Base-by-base conservation (phyloP, 2,113 vertebrate genomes). In the Pimephales promelas region DNA sequence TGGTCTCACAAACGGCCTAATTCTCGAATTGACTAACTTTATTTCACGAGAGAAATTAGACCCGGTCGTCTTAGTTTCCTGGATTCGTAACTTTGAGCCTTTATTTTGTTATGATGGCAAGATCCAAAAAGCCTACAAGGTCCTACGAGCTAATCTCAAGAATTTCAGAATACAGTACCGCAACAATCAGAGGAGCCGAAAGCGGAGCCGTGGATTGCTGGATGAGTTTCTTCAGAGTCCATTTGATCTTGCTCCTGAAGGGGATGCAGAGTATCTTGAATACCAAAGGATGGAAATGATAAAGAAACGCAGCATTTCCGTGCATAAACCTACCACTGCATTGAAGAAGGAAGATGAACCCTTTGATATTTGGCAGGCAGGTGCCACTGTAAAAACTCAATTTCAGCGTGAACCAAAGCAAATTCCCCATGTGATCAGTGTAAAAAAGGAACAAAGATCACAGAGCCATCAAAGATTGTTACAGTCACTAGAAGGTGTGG, bases 1-100 rank as follows among this genome's bases (percentile, higher is more conserved):
- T 0, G 92, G 93, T 56, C 90, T 95, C 54, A 94, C 94, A 5
- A 95, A 95, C 24, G 93, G 92, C 16, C 86, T 95, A 40, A 90
- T 95, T 74, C 83, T 95, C 0, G 94, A 95, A 87, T 77, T 95
- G 76, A 91, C 71, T 62, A 92, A 91, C 79, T 95, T 95, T 71
- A 84, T 90, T 11, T 20, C 76, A 54, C 88, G 92, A 79, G 94
- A 95, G 82, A 92, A 92, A 83, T 83, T 95, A 52, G 90, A 94
- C 0, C 91, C 91, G 3, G 36, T 93, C 0, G 74, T 93, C 62
- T 74, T 95, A 8, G 90, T 95, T 52, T 84, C 85, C 14, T 95
- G 94, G 94, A 91, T 95, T 24, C 87, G 43, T 79, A 94, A 93
- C 82, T 95, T 95, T 71, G 88, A 93, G 72, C 80, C 90, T 0